A percentile compares a stretch with the other conserved stretches of the same genome.
These are phyloP conservation scores for Procambarus virginalis DNA, from an alignment of 1,140 invertebrate species.

Conservation along the genomic window DNA sequence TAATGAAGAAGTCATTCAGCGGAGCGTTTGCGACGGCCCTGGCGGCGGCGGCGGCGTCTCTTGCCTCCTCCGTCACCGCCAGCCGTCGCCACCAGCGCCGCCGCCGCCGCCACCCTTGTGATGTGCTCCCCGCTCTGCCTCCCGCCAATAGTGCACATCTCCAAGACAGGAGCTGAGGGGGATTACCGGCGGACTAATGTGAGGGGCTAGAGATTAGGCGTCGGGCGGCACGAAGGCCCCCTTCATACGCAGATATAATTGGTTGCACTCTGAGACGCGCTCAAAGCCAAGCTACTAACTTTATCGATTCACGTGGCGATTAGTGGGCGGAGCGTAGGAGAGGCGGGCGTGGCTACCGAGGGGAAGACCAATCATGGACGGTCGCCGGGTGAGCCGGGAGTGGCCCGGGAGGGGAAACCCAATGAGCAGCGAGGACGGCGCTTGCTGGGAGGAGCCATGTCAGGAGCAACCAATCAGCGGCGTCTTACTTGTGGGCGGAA, in stretches of 20 bases:
- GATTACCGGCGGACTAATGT: constrained; percentile 60
- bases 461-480: constrained; percentile 14
- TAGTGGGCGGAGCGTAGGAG: constrained; percentile 46
- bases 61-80: not conserved
- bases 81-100: not conserved
- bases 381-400: constrained; percentile 47
- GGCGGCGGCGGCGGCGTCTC: constrained; percentile 24
- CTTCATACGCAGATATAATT: constrained; percentile 64
- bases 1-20: constrained; percentile 54
- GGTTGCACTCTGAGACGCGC: constrained; percentile 64
- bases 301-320: constrained; percentile 65
- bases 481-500: constrained; percentile 46
- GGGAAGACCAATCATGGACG: constrained; percentile 43
- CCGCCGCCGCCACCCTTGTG: constrained; percentile 18
- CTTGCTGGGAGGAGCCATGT: constrained; percentile 1
- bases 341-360: constrained; percentile 47
- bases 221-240: constrained; percentile 26
- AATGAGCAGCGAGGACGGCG: constrained; percentile 8
- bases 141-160: constrained; percentile 57
- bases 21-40: not conserved
- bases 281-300: constrained; percentile 62
- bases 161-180: constrained; percentile 59
- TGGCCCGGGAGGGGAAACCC: constrained; percentile 47
- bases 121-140: constrained; percentile 34
- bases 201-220: constrained; percentile 54